Base-by-base conservation (phyloP, 2,797 vertebrate genomes). In the Holocentrus rufus region DNA sequence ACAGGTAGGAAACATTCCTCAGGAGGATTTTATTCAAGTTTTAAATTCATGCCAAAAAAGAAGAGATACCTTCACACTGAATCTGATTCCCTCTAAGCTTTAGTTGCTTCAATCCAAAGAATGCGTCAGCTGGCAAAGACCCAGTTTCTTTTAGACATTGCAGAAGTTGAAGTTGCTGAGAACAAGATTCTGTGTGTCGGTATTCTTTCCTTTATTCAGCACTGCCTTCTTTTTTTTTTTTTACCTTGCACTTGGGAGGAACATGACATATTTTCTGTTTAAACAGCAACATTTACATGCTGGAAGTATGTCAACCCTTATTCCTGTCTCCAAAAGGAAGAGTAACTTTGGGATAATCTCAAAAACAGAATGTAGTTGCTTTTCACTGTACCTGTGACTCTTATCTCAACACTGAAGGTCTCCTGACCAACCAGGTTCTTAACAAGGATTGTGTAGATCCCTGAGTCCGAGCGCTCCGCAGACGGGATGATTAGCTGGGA, bases 311-410 rank as follows among this genome's bases (percentile, higher is more conserved):
- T 39, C 13, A 42, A 13, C 5, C 5, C 0, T 27, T 61, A 30
- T 54, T 20, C 18, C 34, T 52, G 42, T 8, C 13, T 42, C 11
- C 10, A 36, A 39, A 64, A 50, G 15, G 15, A 9, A n/a, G 10
- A 60, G 3, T 2, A 52, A n/a, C 7, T n/a, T 39, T 39, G 3
- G 3, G 50, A 47, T 36, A 13, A 54, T 55, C 3, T 39, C 7
- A 65, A n/a, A 13, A 49, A 54, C 42, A 44, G 3, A 18, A 56
- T 55, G 0, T 14, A 72, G 7, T 47, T 71, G 22, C 59, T 36
- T n/a, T n/a, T 74, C 2, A 22, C 1, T 58, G 7, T 92, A 97
- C 96, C 97, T 94, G 94, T 94, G 53, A 97, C 89, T 78, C 92
- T 91, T 66, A 98, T 92, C 79, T 93, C 91, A 88, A 95, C 92